phyloP scores from a whole-genome alignment of 2,888 invertebrate genomes.

The Netelia melanura region DNA sequence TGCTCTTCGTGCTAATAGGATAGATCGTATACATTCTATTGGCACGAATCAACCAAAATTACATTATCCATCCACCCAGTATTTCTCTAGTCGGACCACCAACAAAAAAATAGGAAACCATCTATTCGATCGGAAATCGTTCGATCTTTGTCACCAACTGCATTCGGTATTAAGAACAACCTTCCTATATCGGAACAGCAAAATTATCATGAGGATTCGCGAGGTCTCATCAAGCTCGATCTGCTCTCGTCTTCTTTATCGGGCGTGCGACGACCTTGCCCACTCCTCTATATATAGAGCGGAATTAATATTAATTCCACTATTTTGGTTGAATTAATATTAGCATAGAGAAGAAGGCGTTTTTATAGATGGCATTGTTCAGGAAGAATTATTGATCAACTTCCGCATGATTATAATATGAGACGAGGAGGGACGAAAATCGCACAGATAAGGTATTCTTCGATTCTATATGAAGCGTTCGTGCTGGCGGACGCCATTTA shows the following conservation, averaged over 20 bases:
- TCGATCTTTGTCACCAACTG: too few relatives aligned
- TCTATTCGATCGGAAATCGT: not conserved
- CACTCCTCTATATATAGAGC: slow-evolving; percentile 44
- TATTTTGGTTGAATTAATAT: slow-evolving; percentile 60
- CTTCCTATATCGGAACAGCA: slow-evolving; percentile 47
- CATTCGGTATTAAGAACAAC: not conserved
- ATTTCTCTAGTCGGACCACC: not conserved
- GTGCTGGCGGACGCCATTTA: not conserved
- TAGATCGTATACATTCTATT: too few relatives aligned
- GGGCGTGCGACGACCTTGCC: slow-evolving; percentile 61
- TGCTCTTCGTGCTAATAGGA: too few relatives aligned
- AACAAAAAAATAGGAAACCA: not conserved
- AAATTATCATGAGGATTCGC: slow-evolving; percentile 43
- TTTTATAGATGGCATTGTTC: slow-evolving; percentile 22
- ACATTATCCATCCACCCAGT: not conserved
- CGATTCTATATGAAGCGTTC: not conserved
- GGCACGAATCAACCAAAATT: not conserved
- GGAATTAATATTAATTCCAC: slow-evolving; percentile 32
- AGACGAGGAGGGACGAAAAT: slow-evolving; percentile 9
- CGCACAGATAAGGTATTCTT: not conserved
- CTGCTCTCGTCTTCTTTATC: slow-evolving; percentile 41
- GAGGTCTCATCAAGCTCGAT: slow-evolving; percentile 37
- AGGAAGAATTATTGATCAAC: not conserved
- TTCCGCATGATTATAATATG: not conserved
- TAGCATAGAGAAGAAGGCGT: slow-evolving; percentile 20